These are phyloP conservation scores for Enteromius unitaeniatus DNA, from an alignment of 2,797 vertebrate species.

Conservation along the genomic window DNA sequence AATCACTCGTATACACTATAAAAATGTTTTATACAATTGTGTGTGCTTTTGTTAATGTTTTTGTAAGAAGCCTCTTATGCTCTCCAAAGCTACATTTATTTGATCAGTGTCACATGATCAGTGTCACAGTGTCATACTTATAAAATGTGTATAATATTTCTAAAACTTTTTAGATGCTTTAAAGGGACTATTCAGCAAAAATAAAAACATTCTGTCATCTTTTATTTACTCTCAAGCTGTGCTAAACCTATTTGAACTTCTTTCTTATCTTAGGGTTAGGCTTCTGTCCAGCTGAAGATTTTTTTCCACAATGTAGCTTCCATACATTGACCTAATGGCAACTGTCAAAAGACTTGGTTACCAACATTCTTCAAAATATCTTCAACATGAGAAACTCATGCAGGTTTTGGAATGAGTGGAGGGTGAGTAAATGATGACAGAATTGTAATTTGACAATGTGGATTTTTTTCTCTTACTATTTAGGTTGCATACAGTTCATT, in stretches of 20 bases:
- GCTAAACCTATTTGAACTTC: not conserved
- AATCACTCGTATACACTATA: not conserved
- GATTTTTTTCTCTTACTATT: not conserved
- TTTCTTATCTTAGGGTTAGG: not conserved
- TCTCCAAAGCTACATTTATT: not conserved
- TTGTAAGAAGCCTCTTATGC: not conserved
- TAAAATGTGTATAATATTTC: no score
- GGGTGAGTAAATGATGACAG: not conserved
- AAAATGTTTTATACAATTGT: not conserved
- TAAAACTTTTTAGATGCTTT: no score
- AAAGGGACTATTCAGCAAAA: not conserved
- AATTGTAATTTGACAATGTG: not conserved
- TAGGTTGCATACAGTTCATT: no score
- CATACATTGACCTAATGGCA: not conserved
- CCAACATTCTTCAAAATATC: not conserved
- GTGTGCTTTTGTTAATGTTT: not conserved
- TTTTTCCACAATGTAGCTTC: not conserved
- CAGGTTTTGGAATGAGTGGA: not conserved
- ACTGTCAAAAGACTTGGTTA: not conserved
- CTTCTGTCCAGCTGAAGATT: not conserved
- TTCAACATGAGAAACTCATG: not conserved
- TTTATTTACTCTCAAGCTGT: not conserved
- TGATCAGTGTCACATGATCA: not conserved
- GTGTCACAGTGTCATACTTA: no score
- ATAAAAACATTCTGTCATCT: no score